Conservation (phyloP, 2,113 vertebrate genomes). For the Zootoca vivipara region DNA sequence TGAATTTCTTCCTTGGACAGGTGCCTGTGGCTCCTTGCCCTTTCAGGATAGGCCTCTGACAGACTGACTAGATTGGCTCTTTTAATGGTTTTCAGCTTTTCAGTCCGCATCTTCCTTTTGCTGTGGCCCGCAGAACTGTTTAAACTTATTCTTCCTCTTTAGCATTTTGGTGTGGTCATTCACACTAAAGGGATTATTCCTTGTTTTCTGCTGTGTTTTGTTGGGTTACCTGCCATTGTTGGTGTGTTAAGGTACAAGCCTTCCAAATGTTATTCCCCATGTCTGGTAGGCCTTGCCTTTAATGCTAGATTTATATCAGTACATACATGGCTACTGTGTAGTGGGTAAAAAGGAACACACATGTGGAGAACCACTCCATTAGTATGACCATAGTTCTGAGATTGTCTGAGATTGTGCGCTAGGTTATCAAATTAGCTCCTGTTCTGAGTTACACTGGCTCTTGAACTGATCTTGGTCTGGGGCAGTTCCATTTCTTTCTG, state of each 20-base stretch:
- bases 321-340: neutral
- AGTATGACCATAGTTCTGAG: neutral
- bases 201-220: neutral
- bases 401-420: neutral
- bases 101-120: neutral
- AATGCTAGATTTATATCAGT: neutral
- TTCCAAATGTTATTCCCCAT: neutral
- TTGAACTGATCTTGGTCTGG: neutral
- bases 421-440: neutral
- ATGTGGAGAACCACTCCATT: neutral
- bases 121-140: neutral
- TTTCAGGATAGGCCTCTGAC: neutral
- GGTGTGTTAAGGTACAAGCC: neutral
- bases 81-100: neutral
- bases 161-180: neutral
- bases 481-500: neutral
- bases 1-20: neutral
- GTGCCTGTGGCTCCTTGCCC: neutral
- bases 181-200: neutral
- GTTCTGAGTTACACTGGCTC: neutral
- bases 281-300: neutral
- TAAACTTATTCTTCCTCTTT: neutral
- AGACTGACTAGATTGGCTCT: neutral
- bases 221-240: neutral
- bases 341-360: neutral